Conservation (phyloP, 2,888 invertebrate genomes). For the Zaprionus bogoriensis region DNA sequence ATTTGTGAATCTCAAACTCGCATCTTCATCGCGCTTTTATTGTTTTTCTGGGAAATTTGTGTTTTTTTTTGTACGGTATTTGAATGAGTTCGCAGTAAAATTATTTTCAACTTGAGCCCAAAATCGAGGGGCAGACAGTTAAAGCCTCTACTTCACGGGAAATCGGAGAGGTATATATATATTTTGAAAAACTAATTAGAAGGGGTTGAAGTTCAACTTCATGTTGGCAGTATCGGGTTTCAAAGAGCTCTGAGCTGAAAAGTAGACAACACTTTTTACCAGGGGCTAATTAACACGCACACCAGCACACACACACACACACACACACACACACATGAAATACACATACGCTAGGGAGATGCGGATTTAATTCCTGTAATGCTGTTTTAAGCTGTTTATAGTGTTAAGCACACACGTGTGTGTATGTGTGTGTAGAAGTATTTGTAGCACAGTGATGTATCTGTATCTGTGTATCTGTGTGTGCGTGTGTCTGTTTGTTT, state of each 20-base stretch:
- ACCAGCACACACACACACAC: neutral
- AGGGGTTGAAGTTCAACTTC: neutral
- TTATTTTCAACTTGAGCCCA: no score
- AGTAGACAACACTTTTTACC: slow-evolving; percentile 17
- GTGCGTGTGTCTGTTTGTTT: slow-evolving; percentile 31
- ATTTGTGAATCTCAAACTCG: no score
- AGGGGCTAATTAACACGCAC: neutral
- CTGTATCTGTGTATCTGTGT: neutral
- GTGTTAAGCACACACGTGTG: slow-evolving; percentile 29
- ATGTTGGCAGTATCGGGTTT: neutral
- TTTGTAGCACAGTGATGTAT: no score
- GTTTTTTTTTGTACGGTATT: neutral
- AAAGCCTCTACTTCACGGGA: no score
- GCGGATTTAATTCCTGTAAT: slow-evolving; percentile 47
- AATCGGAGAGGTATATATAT: no score
- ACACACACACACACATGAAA: neutral
- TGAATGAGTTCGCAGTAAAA: no score
- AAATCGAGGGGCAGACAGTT: no score
- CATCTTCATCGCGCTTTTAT: neutral
- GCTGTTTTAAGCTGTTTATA: slow-evolving; percentile 62
- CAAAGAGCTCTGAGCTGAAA: slow-evolving; percentile 1
- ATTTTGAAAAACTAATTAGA: neutral
- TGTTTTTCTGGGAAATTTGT: neutral
- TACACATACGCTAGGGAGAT: neutral
- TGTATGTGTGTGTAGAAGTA: slow-evolving; percentile 4